These are phyloP conservation scores for Delia radicum DNA, from an alignment of 1,140 invertebrate species.

Conservation along the genomic window DNA sequence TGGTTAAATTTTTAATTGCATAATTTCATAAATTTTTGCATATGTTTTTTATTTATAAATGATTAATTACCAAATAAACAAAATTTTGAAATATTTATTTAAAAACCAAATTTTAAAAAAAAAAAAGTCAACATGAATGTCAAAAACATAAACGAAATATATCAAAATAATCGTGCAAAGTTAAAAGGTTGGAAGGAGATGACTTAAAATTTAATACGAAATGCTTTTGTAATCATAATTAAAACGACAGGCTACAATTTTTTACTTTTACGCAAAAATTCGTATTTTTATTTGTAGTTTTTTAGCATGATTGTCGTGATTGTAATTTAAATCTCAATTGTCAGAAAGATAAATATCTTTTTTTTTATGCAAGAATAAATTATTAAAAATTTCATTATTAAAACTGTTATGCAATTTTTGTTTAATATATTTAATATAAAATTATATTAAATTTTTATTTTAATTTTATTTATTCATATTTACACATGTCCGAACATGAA, in stretches of 20 bases:
- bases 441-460: background rate
- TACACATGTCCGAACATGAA: background rate
- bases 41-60: background rate
- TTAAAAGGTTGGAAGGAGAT: no score
- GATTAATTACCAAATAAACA: background rate
- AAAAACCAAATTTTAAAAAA: background rate
- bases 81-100: background rate
- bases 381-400: background rate
- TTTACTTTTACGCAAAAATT: no score
- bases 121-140: background rate
- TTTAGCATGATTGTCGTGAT: no score
- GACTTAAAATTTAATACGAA: no score
- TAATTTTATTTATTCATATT: background rate
- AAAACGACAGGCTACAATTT: no score
- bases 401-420: background rate
- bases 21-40: background rate
- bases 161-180: no score
- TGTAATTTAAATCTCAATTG: no score
- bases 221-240: no score
- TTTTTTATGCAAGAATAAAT: background rate
- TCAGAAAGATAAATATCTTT: no score
- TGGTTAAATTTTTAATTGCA: constrained; percentile 8
- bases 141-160: no score
- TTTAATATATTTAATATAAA: background rate
- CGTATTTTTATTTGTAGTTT: no score